A percentile compares a stretch with the other conserved stretches of the same genome.
These are phyloP conservation scores for Euplagia quadripunctaria DNA, from an alignment of 2,888 invertebrate genomes.

Conservation along the genomic window DNA sequence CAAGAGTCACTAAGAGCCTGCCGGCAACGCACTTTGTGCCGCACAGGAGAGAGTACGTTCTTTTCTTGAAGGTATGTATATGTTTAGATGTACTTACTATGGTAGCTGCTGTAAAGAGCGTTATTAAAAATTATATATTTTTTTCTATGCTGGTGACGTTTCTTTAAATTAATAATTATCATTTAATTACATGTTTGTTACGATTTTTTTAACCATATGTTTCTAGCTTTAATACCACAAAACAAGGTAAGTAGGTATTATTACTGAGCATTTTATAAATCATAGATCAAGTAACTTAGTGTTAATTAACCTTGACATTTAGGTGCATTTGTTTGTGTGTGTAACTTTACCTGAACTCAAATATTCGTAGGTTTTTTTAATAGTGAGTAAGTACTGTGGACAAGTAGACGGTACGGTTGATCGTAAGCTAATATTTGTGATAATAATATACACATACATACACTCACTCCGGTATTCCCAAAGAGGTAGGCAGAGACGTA, in stretches of 20 bases:
- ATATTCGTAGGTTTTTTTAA: neutral
- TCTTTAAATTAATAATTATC: neutral
- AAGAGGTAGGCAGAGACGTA: too few species aligned
- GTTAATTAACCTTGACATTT: neutral
- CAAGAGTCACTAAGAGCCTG: too few species aligned
- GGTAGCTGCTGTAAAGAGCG: too few species aligned
- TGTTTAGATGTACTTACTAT: too few species aligned
- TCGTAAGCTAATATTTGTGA: neutral
- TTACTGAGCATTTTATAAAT: neutral
- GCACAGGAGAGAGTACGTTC: too few species aligned
- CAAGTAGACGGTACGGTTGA: neutral
- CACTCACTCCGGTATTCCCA: too few species aligned
- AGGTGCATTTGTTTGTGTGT: neutral
- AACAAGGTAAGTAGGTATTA: neutral
- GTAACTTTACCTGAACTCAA: neutral
- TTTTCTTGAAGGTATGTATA: too few species aligned
- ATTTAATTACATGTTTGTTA: neutral
- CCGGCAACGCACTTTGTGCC: too few species aligned
- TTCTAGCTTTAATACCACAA: neutral
- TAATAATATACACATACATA: too few species aligned
- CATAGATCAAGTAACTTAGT: neutral
- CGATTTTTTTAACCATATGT: neutral
- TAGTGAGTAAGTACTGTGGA: neutral
- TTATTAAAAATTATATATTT: too few species aligned
- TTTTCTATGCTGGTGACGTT: too few species aligned